These are phyloP conservation scores for Dryocosmus kuriphilus DNA, from an alignment of 2,888 invertebrate species.

Conservation along the genomic window DNA sequence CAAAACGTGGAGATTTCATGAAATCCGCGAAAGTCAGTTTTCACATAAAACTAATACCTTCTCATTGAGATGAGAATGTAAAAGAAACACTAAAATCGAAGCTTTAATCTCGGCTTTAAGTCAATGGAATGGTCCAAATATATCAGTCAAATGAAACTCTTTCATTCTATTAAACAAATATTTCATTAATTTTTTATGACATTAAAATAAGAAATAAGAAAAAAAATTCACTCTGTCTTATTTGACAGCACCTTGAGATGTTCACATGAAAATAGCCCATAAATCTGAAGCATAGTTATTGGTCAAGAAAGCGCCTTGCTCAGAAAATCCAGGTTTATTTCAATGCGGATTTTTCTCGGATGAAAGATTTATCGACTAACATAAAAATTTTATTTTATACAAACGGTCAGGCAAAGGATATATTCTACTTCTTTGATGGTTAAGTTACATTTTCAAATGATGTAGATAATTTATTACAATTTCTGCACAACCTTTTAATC, in stretches of 20 bases:
- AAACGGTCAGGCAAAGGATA: slow-evolving; percentile 8
- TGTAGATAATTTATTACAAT: too few relatives aligned
- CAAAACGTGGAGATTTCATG: too few relatives aligned
- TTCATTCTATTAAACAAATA: not conserved
- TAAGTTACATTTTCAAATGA: not conserved
- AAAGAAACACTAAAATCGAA: too few relatives aligned
- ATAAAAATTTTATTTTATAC: slow-evolving; percentile 25
- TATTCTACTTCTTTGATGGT: not conserved
- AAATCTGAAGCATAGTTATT: slow-evolving; percentile 28
- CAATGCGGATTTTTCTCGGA: slow-evolving; percentile 1
- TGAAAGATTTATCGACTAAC: slow-evolving; percentile 14
- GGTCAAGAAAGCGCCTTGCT: slow-evolving; percentile 6
- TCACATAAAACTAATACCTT: too few relatives aligned
- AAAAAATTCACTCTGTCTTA: not conserved
- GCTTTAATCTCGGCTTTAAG: too few relatives aligned
- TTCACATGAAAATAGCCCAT: not conserved
- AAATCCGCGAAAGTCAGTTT: too few relatives aligned
- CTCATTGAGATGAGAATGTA: too few relatives aligned
- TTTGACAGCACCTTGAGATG: slow-evolving; percentile 4
- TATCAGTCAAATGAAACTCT: too few relatives aligned
- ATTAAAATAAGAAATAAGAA: slow-evolving; percentile 10
- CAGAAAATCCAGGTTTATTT: slow-evolving; percentile 23
- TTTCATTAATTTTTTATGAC: not conserved
- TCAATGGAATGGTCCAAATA: too few relatives aligned
- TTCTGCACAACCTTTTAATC: too few relatives aligned